A percentile compares a stretch with the other conserved stretches of the same genome.
These are phyloP conservation scores for Troides aeacus DNA, from an alignment of 2,888 invertebrate species.

Conservation along the genomic window DNA sequence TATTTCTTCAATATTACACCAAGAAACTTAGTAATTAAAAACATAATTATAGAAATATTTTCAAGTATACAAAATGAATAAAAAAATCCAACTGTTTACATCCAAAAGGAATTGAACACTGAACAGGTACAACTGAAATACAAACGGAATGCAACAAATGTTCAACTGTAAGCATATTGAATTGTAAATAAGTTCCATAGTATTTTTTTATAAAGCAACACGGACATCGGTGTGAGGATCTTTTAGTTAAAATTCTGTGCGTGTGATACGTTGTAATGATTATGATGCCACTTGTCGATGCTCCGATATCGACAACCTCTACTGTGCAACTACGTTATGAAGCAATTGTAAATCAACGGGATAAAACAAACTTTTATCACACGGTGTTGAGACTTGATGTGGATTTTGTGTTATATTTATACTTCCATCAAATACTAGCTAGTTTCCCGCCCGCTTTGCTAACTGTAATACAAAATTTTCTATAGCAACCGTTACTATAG, in stretches of 20 bases:
- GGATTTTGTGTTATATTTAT: neutral
- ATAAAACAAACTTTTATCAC: neutral
- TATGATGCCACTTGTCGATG: conserved; percentile 21
- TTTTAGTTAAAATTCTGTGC: conserved; percentile 18
- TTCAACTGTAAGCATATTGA: conserved; percentile 14
- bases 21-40: too few species aligned
- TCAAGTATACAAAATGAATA: too few species aligned
- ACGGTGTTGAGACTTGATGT: neutral
- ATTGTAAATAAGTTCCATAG: conserved; percentile 17
- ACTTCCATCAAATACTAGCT: neutral
- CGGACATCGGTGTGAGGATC: conserved; percentile 2
- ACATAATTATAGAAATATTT: too few species aligned
- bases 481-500: too few species aligned
- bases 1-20: too few species aligned
- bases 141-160: conserved; percentile 8
- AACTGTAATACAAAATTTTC: too few species aligned
- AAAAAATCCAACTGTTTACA: too few species aligned
- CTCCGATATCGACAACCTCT: conserved; percentile 13
- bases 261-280: conserved; percentile 24
- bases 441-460: too few species aligned
- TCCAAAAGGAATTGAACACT: too few species aligned
- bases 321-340: neutral
- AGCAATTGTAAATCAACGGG: neutral
- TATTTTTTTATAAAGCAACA: conserved; percentile 11
- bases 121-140: too few species aligned